These are phyloP conservation scores for Enteromius fasciolatus DNA, from an alignment of 2,797 vertebrate genomes.

Conservation along the genomic window DNA sequence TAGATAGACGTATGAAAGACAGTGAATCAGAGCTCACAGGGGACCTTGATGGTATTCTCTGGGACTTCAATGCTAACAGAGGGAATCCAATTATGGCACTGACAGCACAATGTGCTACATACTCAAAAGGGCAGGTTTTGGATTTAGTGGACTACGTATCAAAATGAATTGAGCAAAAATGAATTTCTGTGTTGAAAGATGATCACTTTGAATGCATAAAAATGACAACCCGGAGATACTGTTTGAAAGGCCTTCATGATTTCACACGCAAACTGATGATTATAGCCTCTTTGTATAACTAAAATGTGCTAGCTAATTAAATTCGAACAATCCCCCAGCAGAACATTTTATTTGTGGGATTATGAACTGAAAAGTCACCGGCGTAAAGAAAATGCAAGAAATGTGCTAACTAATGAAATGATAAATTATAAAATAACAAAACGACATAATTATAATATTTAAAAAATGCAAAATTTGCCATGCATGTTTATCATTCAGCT, in stretches of 20 bases:
- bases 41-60: constrained; percentile 53
- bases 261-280: background rate
- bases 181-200: background rate
- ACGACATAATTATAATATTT: background rate
- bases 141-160: constrained; percentile 19
- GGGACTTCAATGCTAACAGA: constrained; percentile 52
- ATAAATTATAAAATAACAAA: background rate
- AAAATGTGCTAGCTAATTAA: background rate
- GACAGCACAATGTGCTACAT: constrained; percentile 34
- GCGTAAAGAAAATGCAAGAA: background rate
- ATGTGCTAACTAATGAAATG: background rate
- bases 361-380: background rate
- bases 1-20: constrained; percentile 51
- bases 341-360: background rate
- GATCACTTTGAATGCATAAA: constrained; percentile 1
- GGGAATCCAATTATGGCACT: constrained; percentile 55
- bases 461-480: background rate
- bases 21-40: constrained; percentile 53
- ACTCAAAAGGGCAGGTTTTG: constrained; percentile 46
- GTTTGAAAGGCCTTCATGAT: constrained; percentile 5
- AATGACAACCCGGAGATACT: background rate
- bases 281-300: background rate
- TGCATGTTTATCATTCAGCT: background rate
- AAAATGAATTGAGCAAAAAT: constrained; percentile 39
- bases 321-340: background rate